Base-by-base conservation (phyloP, 2,797 vertebrate genomes). In the Notolabrus celidotus region DNA sequence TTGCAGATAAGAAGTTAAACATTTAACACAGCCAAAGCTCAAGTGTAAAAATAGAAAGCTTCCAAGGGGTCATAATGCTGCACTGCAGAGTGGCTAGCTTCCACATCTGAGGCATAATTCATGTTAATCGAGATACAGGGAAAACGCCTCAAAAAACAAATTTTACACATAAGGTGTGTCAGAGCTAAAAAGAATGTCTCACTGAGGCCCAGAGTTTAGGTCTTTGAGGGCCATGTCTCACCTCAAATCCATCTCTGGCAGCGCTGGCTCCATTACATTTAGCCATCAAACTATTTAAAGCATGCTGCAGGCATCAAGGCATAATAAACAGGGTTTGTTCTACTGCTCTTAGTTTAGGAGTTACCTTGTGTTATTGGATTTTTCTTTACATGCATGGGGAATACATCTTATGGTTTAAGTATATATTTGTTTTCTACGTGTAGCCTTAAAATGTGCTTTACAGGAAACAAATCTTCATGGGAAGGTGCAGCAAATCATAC, bases 41-140 rank as follows among this genome's bases (percentile, higher is more conserved):
- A 0, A 27, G 27, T 27, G 20, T 38, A 15, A 51, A 69, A 64
- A 42, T 2, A 6, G 27, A 6, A 27, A 27, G 27, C 27, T 27
- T 27, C 27, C 27, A 27, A 27, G 27, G 27, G 27, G 27, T 27
- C 27, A 27, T 27, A 27, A 27, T 6, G n/a, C 6, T 6, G 3
- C 3, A 6, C 6, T 27, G 6, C 3, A 3, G 25, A n/a, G 10
- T 20, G 43, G 62, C 42, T 12, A 23, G 41, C 31, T 5, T 62
- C 49, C 52, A 67, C 43, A 38, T 72, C 65, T 56, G 3, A 27
- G 56, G 22, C 67, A 74, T 72, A 47, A 83, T 80, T 85, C 36
- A 69, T 76, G 58, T 50, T 58, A 71, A 74, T 62, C 3, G 14
- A 59, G 49, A 75, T 39, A 49, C 54, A 75, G 12, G 10, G 34